Evolutionary conservation across 2,113 vertebrate species (phyloP).

Genomic region (Brachyhypopomus gauderio): DNA sequence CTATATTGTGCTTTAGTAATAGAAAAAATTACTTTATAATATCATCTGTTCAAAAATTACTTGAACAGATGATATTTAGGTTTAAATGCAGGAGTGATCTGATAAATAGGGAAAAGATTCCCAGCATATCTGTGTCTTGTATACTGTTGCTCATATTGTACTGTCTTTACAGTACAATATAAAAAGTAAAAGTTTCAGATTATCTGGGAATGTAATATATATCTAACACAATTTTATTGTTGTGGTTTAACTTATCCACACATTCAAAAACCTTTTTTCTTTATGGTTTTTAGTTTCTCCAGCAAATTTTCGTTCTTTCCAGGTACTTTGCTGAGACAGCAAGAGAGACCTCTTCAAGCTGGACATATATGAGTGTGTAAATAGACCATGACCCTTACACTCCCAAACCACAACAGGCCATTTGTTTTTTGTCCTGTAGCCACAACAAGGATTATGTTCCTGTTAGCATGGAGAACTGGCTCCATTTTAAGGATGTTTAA

Average conservation of each 20-base stretch:
- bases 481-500: slow-evolving; percentile 31
- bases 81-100: too few species aligned
- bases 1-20: slow-evolving; percentile 22
- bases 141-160: too few species aligned
- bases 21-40: too few species aligned
- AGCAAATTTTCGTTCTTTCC: slow-evolving; percentile 15
- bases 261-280: slow-evolving; percentile 9
- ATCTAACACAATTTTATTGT: neutral
- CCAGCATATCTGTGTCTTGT: too few species aligned
- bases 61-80: too few species aligned
- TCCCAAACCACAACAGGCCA: slow-evolving; percentile 40
- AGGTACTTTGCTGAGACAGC: slow-evolving; percentile 37
- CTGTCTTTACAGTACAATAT: too few species aligned
- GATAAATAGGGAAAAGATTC: too few species aligned
- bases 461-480: slow-evolving; percentile 43
- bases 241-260: slow-evolving; percentile 3
- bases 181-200: too few species aligned
- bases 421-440: slow-evolving; percentile 22
- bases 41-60: too few species aligned
- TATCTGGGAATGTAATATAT: too few species aligned
- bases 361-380: slow-evolving; percentile 29
- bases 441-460: slow-evolving; percentile 31
- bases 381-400: slow-evolving; percentile 10
- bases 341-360: slow-evolving; percentile 30
- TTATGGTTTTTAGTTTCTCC: neutral